phyloP scores from a whole-genome alignment of 1,140 invertebrate genomes.

The Ladona fulva region DNA sequence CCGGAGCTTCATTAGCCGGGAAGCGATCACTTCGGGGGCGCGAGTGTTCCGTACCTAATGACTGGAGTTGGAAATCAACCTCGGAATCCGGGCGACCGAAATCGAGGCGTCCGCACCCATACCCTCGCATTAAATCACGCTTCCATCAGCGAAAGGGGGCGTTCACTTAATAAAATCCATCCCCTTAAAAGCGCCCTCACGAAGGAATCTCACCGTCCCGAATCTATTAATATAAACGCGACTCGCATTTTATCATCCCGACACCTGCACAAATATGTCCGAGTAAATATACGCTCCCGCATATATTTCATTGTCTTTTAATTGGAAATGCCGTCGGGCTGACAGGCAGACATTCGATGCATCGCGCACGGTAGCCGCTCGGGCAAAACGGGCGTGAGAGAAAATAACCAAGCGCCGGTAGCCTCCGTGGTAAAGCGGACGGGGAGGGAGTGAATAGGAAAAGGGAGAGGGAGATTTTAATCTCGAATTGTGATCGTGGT shows the following conservation, averaged over 20 bases:
- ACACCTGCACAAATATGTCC: background rate
- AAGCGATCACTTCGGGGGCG: too few relatives aligned
- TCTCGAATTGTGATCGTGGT: background rate
- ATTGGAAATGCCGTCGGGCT: background rate
- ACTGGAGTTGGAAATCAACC: too few relatives aligned
- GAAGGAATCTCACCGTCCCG: background rate
- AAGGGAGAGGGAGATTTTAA: background rate
- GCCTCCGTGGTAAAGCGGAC: too few relatives aligned
- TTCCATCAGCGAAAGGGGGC: background rate
- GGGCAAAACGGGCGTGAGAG: background rate
- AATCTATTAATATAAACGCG: background rate
- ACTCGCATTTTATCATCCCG: background rate
- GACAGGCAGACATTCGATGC: background rate
- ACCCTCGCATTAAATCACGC: background rate
- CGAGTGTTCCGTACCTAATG: too few relatives aligned
- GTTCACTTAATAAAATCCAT: background rate
- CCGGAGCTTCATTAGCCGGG: too few relatives aligned
- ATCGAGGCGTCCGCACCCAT: too few relatives aligned
- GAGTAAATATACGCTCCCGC: background rate
- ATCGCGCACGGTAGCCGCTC: background rate
- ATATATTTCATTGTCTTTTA: constrained; percentile 4
- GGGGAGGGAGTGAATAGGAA: background rate
- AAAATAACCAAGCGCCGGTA: too few relatives aligned
- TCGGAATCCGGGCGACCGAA: background rate
- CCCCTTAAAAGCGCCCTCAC: background rate